Percentiles rank a stretch among this genome's conserved stretches.
Evolutionary conservation across 2,888 invertebrate genomes (phyloP).

Genomic region (Falcaria lacertinaria): DNA sequence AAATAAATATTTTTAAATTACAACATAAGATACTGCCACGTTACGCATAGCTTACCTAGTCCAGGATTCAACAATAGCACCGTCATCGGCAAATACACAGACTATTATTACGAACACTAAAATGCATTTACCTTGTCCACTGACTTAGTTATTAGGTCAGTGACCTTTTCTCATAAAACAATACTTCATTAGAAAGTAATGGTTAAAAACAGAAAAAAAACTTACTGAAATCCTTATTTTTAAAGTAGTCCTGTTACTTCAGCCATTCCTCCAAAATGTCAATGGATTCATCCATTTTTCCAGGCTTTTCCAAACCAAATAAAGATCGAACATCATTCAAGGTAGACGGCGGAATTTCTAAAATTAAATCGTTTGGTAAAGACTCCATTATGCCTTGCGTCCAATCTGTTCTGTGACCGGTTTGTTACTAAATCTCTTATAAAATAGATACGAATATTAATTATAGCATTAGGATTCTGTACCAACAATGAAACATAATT

Average conservation of each 20-base stretch:
- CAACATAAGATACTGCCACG: no score
- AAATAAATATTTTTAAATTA: no score
- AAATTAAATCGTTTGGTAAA: constrained; percentile 14
- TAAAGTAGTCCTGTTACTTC: constrained; percentile 30
- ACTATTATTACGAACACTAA: no score
- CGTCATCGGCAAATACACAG: no score
- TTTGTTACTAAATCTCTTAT: not conserved
- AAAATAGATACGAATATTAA: no score
- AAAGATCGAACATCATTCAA: constrained; percentile 25
- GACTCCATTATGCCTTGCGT: constrained; percentile 21
- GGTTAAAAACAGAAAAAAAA: not conserved
- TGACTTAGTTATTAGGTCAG: no score
- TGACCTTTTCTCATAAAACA: no score
- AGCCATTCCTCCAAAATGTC: constrained; percentile 42
- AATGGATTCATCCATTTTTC: constrained; percentile 30
- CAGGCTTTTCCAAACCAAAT: constrained; percentile 31
- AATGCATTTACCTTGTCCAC: no score
- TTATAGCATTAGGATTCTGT: no score
- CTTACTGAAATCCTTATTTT: constrained; percentile 34
- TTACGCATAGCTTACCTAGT: no score
- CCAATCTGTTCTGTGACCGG: not conserved
- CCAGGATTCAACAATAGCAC: no score
- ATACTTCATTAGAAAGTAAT: not conserved
- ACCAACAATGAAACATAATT: no score
- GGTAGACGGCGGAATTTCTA: constrained; percentile 24